Conservation (phyloP, 1,140 invertebrate genomes). For the Condylostylus longicornis region DNA sequence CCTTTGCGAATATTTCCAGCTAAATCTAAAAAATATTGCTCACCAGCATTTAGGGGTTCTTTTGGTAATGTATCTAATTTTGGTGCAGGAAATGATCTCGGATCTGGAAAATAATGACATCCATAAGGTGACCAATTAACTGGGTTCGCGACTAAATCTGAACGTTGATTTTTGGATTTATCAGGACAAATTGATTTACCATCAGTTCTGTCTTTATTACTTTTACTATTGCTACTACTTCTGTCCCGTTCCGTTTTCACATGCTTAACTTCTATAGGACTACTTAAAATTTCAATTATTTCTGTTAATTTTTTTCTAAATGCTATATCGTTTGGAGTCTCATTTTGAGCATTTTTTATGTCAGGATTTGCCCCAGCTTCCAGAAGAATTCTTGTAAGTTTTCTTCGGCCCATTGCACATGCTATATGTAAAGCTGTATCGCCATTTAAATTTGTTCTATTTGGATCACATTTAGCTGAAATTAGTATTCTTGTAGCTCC, state of each 20-base stretch:
- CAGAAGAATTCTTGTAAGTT: constrained; percentile 78
- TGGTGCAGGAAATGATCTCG: constrained; percentile 66
- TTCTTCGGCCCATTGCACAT: constrained; percentile 81
- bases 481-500: constrained; percentile 88
- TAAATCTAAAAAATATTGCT: constrained; percentile 88
- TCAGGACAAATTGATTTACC: constrained; percentile 28
- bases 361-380: constrained; percentile 68
- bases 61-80: constrained; percentile 68
- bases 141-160: constrained; percentile 11
- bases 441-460: constrained; percentile 90
- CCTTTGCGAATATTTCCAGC: constrained; percentile 94
- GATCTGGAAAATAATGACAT: constrained; percentile 73
- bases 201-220: constrained; percentile 29
- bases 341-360: constrained; percentile 78
- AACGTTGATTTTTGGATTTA: constrained; percentile 32
- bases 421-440: constrained; percentile 88
- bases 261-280: constrained; percentile 29
- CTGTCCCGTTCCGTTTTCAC: constrained; percentile 11
- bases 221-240: constrained; percentile 14
- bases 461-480: constrained; percentile 71
- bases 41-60: constrained; percentile 71
- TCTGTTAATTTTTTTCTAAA: constrained; percentile 69
- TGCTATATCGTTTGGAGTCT: constrained; percentile 82
- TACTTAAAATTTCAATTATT: constrained; percentile 61
- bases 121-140: constrained; percentile 73